Evolutionary conservation across 2,113 vertebrate genomes (phyloP).

Genomic region (Notarius quadriscutis): DNA sequence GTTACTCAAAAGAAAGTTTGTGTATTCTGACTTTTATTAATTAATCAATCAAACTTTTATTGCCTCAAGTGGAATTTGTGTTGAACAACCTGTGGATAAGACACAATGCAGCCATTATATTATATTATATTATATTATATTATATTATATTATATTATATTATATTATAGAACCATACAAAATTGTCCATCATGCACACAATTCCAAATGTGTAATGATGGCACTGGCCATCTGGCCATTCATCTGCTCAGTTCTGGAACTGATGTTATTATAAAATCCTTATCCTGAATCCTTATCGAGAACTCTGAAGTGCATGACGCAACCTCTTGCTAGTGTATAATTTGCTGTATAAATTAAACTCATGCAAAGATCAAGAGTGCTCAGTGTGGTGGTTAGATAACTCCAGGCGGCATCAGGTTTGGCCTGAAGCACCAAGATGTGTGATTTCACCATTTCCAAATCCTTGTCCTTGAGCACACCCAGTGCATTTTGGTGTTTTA

Average conservation of each 20-base stretch:
- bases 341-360: conserved; percentile 23
- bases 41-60: background rate
- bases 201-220: background rate
- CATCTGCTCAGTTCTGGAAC: background rate
- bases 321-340: background rate
- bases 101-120: background rate
- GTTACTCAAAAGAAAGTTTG: background rate
- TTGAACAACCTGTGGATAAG: background rate
- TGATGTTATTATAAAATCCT: background rate
- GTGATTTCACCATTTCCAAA: background rate
- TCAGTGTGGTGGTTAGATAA: conserved; percentile 65
- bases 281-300: background rate
- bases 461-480: background rate
- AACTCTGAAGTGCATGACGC: background rate
- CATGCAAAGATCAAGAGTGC: conserved; percentile 6
- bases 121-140: too few relatives aligned
- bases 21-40: conserved; percentile 14
- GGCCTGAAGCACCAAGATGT: conserved; percentile 44
- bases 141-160: too few relatives aligned
- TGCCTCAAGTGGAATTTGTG: background rate
- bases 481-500: background rate
- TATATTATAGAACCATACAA: background rate
- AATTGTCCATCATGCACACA: background rate
- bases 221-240: conserved; percentile 3
- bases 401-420: conserved; percentile 67